These are phyloP conservation scores for Cyanoderma ruficeps DNA, from an alignment of 2,113 vertebrate genomes.

Conservation along the genomic window DNA sequence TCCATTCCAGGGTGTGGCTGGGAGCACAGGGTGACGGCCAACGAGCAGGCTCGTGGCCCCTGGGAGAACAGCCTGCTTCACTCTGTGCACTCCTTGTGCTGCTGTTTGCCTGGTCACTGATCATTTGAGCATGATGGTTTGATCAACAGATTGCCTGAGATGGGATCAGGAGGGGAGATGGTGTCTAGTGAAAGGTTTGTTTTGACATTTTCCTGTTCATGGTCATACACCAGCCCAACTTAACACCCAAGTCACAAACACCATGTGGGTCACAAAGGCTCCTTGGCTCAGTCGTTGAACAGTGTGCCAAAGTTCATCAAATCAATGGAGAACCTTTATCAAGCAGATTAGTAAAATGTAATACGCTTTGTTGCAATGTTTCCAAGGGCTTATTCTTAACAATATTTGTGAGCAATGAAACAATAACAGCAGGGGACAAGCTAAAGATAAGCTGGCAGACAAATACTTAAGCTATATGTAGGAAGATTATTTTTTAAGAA, in stretches of 20 bases:
- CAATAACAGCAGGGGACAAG: not conserved
- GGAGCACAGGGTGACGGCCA: accelerated
- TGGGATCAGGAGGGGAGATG: not conserved
- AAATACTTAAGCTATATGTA: not conserved
- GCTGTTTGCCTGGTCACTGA: not conserved
- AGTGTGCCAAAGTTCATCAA: not conserved
- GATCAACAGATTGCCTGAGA: not conserved
- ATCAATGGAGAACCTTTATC: not conserved
- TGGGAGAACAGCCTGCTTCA: not conserved
- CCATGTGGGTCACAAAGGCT: accelerated
- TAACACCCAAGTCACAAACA: not conserved
- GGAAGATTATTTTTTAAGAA: slow-evolving; percentile 6
- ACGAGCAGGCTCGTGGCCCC: accelerated
- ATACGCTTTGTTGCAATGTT: not conserved
- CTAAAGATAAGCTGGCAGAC: not conserved
- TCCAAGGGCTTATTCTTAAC: not conserved
- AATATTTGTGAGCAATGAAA: not conserved
- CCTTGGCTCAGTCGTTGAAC: not conserved
- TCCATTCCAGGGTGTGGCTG: not conserved
- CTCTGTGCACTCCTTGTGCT: not conserved
- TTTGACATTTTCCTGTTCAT: not conserved
- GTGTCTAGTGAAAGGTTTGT: not conserved
- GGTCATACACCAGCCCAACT: not conserved
- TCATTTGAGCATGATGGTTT: not conserved
- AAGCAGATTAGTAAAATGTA: not conserved